These are phyloP conservation scores for Canis aureus DNA, from an alignment of 2,113 vertebrate species.

Conservation along the genomic window DNA sequence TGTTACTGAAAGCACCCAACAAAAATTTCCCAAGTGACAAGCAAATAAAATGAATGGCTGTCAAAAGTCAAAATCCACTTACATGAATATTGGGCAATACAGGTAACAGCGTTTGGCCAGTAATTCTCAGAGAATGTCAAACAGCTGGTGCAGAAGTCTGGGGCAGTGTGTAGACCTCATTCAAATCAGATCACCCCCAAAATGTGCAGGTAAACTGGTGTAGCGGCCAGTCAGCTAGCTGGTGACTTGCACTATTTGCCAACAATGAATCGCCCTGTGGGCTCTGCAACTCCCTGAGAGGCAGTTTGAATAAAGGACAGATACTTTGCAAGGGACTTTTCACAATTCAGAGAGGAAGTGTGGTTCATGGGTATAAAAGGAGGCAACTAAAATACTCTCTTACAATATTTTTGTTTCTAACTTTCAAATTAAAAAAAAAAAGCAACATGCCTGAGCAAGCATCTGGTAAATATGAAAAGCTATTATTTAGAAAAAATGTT, in stretches of 20 bases:
- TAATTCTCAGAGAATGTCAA: background rate
- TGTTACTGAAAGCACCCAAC: background rate
- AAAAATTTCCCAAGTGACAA: conserved; percentile 51
- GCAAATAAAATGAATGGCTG: conserved; percentile 20
- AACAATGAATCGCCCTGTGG: too few species aligned
- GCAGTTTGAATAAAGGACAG: background rate
- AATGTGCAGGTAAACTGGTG: background rate
- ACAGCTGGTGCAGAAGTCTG: background rate
- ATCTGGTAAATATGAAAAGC: background rate
- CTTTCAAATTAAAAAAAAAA: conserved; percentile 11
- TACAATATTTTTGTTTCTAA: conserved; percentile 1
- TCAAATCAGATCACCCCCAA: background rate
- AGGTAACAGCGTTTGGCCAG: background rate
- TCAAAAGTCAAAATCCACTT: conserved; percentile 33
- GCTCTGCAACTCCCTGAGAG: background rate
- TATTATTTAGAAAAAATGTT: background rate
- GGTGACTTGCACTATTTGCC: background rate
- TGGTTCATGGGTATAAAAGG: background rate
- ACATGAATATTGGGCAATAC: background rate
- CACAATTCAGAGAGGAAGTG: background rate
- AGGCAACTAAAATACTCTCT: background rate
- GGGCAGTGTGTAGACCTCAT: background rate
- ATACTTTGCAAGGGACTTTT: background rate
- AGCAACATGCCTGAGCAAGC: background rate
- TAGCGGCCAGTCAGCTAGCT: background rate